These are phyloP conservation scores for Hydroisotoma schaefferi DNA, from an alignment of 2,888 invertebrate species.

Conservation along the genomic window DNA sequence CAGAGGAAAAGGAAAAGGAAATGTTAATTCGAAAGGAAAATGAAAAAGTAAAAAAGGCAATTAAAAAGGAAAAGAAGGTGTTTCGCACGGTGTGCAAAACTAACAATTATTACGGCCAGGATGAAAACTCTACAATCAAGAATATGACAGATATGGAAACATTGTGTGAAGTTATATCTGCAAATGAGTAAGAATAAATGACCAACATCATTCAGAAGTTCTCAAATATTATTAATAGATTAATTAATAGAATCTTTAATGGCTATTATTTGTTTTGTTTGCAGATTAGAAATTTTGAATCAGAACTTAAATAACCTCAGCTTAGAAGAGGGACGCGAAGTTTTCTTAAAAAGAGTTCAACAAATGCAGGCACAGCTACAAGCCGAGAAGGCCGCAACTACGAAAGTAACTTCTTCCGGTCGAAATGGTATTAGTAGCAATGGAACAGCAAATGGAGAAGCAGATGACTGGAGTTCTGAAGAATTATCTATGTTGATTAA, in stretches of 20 bases:
- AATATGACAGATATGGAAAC: constrained; percentile 91
- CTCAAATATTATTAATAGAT: background rate
- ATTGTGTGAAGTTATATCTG: constrained; percentile 71
- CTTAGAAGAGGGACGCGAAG: constrained; percentile 59
- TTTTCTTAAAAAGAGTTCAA: constrained; percentile 65
- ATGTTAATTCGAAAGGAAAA: constrained; percentile 80
- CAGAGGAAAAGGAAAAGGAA: constrained; percentile 74
- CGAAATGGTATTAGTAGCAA: constrained; percentile 55
- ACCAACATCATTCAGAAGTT: background rate
- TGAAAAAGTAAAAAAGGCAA: constrained; percentile 75
- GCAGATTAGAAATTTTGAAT: constrained; percentile 51
- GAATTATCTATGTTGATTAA: constrained; percentile 89
- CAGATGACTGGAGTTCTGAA: constrained; percentile 72
- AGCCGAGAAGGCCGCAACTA: constrained; percentile 55
- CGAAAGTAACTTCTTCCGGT: constrained; percentile 49
- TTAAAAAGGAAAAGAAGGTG: constrained; percentile 81
- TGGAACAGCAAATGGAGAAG: constrained; percentile 39
- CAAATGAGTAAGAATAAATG: constrained; percentile 45
- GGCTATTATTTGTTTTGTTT: no score
- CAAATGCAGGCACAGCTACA: constrained; percentile 73
- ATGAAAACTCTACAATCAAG: constrained; percentile 68
- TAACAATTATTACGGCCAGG: constrained; percentile 72
- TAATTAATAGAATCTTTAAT: background rate
- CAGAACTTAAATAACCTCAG: constrained; percentile 49
- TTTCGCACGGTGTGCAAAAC: constrained; percentile 75